A percentile compares a stretch with the other conserved stretches of the same genome.
Conservation (phyloP, 2,113 vertebrate genomes). For the Rattus rattus region DNA sequence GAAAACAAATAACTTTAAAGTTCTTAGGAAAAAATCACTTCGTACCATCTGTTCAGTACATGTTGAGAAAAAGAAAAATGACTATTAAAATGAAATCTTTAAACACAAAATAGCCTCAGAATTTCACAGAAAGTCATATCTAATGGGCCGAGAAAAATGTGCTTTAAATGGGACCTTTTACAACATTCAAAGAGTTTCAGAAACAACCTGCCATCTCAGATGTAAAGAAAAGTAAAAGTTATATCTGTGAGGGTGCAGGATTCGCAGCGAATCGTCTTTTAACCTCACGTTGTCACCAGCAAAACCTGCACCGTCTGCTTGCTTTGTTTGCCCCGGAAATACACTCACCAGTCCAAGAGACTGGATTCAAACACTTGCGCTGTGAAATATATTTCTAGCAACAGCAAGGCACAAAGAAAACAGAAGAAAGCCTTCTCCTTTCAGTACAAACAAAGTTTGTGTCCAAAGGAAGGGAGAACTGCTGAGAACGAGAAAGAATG, state of each 20-base stretch:
- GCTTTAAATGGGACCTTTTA: constrained; percentile 6
- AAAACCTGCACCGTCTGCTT: constrained; percentile 33
- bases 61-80: constrained; percentile 67
- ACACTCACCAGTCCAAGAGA: constrained; percentile 17
- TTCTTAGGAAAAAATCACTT: constrained; percentile 76
- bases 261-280: constrained; percentile 21
- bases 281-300: constrained; percentile 55
- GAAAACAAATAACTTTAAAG: constrained; percentile 64
- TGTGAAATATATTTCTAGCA: background rate
- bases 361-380: background rate
- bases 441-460: background rate
- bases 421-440: background rate
- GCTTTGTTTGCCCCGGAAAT: background rate
- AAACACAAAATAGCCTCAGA: constrained; percentile 65
- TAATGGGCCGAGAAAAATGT: constrained; percentile 74
- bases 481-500: background rate
- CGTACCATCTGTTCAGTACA: constrained; percentile 76
- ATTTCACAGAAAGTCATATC: constrained; percentile 75
- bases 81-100: constrained; percentile 69
- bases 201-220: constrained; percentile 72
- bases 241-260: constrained; percentile 52
- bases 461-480: background rate
- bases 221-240: constrained; percentile 65
- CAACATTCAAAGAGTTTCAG: constrained; percentile 66
- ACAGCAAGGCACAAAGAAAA: background rate